These are phyloP conservation scores for Carcina quercana DNA, from an alignment of 2,888 invertebrate genomes.

Conservation along the genomic window DNA sequence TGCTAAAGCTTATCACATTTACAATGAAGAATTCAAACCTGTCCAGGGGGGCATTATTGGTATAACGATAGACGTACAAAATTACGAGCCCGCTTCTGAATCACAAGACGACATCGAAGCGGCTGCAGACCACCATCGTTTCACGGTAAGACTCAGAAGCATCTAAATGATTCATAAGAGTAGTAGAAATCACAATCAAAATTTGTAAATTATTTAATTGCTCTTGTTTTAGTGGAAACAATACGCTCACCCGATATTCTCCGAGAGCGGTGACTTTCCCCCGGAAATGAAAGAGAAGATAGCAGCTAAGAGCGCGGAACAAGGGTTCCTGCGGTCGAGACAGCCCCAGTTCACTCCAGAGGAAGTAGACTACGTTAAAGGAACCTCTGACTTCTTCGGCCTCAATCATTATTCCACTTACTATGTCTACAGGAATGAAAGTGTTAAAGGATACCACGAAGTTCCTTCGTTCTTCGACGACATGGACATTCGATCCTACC, in stretches of 20 bases:
- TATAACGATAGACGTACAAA: conserved; percentile 16
- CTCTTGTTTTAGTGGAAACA: conserved; percentile 58
- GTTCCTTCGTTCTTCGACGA: conserved; percentile 30
- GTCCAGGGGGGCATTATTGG: conserved; percentile 26
- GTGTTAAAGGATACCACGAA: conserved; percentile 17
- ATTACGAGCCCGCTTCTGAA: conserved; percentile 37
- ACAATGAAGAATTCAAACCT: conserved; percentile 33
- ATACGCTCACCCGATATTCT: conserved; percentile 76
- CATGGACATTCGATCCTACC: conserved; percentile 16
- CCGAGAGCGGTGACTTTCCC: conserved; percentile 76
- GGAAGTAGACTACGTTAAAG: conserved; percentile 75
- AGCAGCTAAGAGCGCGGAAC: conserved; percentile 65
- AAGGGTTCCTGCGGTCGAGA: conserved; percentile 72
- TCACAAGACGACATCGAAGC: conserved; percentile 27
- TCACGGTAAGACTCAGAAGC: conserved; percentile 40
- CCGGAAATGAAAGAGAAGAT: conserved; percentile 71
- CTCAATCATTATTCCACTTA: conserved; percentile 78
- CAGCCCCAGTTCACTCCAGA: conserved; percentile 73
- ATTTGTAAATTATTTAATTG: too few relatives aligned
- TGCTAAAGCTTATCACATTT: conserved; percentile 48
- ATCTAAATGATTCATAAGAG: not conserved
- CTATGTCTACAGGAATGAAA: conserved; percentile 43
- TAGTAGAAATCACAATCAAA: too few relatives aligned
- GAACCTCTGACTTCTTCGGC: conserved; percentile 79
- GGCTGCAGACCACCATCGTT: conserved; percentile 39